Evolutionary conservation across 2,113 vertebrate species (phyloP), one percentile per base, ranked within the genome.

Genomic region (Mustela nigripes): DNA sequence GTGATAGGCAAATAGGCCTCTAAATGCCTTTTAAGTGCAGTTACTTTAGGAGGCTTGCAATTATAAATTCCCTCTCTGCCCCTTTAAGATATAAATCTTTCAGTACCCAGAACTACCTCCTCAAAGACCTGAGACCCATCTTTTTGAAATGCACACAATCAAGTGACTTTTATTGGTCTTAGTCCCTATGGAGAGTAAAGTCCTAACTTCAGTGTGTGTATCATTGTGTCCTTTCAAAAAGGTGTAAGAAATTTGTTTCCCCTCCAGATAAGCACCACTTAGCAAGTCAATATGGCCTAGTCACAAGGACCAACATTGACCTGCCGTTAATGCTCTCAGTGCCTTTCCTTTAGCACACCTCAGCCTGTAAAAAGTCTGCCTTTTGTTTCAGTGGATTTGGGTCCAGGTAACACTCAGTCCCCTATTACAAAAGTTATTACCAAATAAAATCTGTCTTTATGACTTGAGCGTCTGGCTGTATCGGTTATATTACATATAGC

Each of bases 1-100:
- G 62, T 19, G 53, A 85, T 78, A 69, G 33, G 11, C 71, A 85
- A 50, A 82, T 42, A 88, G 28, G 16, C 45, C 24, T 24, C 36
- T 85, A 42, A 79, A 39, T 31, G 15, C 26, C 7, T 1, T 86
- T 24, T 80, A 50, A 60, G 71, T 24, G 58, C 8, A 84, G 24
- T 90, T 95, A 50, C 73, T 48, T 95, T 95, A 85, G 71, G 78
- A 71, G 91, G 50, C 50, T 69, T 85, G 39, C 26, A 60, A 42
- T 71, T 86, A 95, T n/a, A 80, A 91, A 71, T 80, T 53, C 10
- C 80, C 62, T 71, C 50, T 71, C 74, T 92, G 14, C 11, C 26
- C 36, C 60, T 80, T 85, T 62, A 62, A 92, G 19, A 95, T 87
- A 53, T 62, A 79, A 71, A 71, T 53, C 39, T 80, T 79, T 56